A percentile compares a stretch with the other conserved stretches of the same genome.
phyloP scores from a whole-genome alignment of 2,888 invertebrate species.

The Trichopria drosophilae region DNA sequence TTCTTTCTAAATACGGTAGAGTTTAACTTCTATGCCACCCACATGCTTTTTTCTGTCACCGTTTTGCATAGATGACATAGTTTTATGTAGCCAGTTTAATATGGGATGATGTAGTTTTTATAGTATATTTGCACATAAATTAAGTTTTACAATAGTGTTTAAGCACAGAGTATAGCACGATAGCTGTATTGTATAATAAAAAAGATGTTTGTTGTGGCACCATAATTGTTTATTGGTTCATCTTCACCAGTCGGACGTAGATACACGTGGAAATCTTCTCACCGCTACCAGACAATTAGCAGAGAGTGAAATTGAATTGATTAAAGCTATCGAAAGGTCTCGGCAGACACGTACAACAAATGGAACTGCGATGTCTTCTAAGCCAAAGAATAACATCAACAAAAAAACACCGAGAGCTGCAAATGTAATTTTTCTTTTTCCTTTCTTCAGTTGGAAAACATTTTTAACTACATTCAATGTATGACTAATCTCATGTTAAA shows the following conservation, averaged over 20 bases:
- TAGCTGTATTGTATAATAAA: too few relatives aligned
- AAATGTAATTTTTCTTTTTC: slow-evolving; percentile 43
- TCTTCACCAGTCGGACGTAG: slow-evolving; percentile 43
- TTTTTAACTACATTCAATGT: too few relatives aligned
- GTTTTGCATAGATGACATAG: too few relatives aligned
- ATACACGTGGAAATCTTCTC: slow-evolving; percentile 42
- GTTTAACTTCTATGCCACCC: slow-evolving; percentile 12
- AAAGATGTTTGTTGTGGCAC: neutral
- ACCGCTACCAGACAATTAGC: slow-evolving; percentile 50
- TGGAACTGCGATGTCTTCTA: slow-evolving; percentile 38
- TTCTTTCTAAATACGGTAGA: slow-evolving; percentile 23
- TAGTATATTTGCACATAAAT: too few relatives aligned
- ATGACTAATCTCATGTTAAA: too few relatives aligned
- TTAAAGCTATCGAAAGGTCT: slow-evolving; percentile 48
- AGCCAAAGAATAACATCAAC: slow-evolving; percentile 35
- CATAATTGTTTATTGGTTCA: slow-evolving; percentile 17
- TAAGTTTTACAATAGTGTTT: too few relatives aligned
- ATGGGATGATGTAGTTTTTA: too few relatives aligned
- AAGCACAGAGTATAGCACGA: too few relatives aligned
- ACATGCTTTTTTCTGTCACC: neutral
- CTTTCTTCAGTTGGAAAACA: too few relatives aligned
- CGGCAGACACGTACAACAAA: slow-evolving; percentile 31
- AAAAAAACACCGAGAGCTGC: slow-evolving; percentile 42
- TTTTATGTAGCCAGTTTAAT: too few relatives aligned
- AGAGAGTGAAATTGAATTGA: slow-evolving; percentile 49